Conservation (phyloP, 2,113 vertebrate species). For the Chloropsis hardwickii region DNA sequence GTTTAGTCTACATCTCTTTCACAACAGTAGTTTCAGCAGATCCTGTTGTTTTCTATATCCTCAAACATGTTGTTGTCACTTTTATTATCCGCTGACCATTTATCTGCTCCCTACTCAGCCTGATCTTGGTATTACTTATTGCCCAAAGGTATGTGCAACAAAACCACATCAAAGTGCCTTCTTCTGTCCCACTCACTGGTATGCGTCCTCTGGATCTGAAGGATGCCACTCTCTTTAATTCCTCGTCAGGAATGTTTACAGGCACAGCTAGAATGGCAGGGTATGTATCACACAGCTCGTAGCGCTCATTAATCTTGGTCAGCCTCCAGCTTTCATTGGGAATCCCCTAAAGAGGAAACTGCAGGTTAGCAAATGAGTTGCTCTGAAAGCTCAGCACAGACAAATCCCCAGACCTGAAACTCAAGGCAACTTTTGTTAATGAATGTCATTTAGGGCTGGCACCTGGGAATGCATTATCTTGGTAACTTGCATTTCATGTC, state of each 20-base stretch:
- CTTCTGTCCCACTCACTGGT: slow-evolving; percentile 80
- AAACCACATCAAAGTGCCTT: background rate
- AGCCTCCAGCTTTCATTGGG: slow-evolving; percentile 98
- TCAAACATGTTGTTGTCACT: background rate
- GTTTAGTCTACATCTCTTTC: slow-evolving; percentile 41
- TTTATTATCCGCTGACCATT: background rate
- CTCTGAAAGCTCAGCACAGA: background rate
- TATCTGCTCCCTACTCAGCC: background rate
- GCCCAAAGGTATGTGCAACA: background rate
- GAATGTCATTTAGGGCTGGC: background rate
- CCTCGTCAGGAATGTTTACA: slow-evolving; percentile 91
- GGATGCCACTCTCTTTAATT: slow-evolving; percentile 85
- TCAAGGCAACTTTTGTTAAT: background rate
- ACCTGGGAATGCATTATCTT: background rate
- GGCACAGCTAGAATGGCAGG: slow-evolving; percentile 88
- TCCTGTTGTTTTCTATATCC: background rate
- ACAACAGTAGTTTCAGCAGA: background rate
- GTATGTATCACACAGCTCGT: slow-evolving; percentile 93
- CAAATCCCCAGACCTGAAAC: background rate
- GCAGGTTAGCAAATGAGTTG: slow-evolving; percentile 8
- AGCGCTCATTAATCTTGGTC: slow-evolving; percentile 90
- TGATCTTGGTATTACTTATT: background rate
- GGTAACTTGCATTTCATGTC: background rate
- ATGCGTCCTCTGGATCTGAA: slow-evolving; percentile 91
- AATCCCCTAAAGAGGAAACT: slow-evolving; percentile 80